phyloP scores from a whole-genome alignment of 2,888 invertebrate genomes.

The Synanthedon tipuliformis region DNA sequence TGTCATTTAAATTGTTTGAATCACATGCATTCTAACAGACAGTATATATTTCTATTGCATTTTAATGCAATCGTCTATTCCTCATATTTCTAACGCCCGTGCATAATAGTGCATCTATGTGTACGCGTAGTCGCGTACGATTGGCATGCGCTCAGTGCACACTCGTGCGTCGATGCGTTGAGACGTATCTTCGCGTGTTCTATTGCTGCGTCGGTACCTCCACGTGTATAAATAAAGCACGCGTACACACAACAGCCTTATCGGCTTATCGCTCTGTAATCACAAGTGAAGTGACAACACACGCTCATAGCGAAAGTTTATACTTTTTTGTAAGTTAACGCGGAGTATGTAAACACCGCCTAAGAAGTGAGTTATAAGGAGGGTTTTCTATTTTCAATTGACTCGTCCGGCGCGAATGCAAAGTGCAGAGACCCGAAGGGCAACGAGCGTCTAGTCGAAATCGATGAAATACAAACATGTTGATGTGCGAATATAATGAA shows the following conservation, averaged over 20 bases:
- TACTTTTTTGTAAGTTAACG: no score
- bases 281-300: not conserved
- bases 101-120: slow-evolving; percentile 40
- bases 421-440: slow-evolving; percentile 8
- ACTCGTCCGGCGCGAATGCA: slow-evolving; percentile 10
- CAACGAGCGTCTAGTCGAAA: slow-evolving; percentile 23
- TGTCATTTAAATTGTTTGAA: no score
- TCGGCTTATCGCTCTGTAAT: not conserved
- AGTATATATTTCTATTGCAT: no score
- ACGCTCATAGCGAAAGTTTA: no score
- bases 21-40: no score
- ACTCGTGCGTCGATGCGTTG: slow-evolving; percentile 50
- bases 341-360: not conserved
- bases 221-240: slow-evolving; percentile 40
- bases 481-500: slow-evolving; percentile 64
- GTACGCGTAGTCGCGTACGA: slow-evolving; percentile 39
- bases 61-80: slow-evolving; percentile 19
- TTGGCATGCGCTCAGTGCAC: slow-evolving; percentile 23
- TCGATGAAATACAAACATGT: slow-evolving; percentile 62
- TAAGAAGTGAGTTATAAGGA: not conserved
- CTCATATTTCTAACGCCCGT: slow-evolving; percentile 46
- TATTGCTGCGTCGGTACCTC: slow-evolving; percentile 25
- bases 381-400: slow-evolving; percentile 5
- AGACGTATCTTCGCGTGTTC: slow-evolving; percentile 28
- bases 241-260: slow-evolving; percentile 21